Base-by-base conservation (phyloP, 2,797 vertebrate genomes). In the Sebastes steindachneri region DNA sequence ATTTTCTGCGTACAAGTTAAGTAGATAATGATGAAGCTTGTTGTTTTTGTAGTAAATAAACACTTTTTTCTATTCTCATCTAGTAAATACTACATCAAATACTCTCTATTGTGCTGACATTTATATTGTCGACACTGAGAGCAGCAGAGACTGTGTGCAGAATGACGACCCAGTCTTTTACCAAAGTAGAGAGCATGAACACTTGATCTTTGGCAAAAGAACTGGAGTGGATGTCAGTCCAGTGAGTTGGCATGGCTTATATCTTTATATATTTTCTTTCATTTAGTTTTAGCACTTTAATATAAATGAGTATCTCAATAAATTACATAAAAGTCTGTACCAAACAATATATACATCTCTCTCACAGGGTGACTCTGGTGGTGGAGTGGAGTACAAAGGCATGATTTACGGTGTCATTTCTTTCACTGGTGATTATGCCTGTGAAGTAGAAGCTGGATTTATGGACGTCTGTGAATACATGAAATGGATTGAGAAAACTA, bases 171-270 rank as follows among this genome's bases (percentile, higher is more conserved):
- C 4, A 37, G 4, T 0, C 11, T 14, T 0, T 37, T 37, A 37
- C 35, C 0, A 37, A 14, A 14, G 0, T 2, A 29, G 1, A 1
- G 2, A 2, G 1, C 35, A 41, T 41, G 0, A 3, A 41, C 37
- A 41, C 37, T 41, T 0, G 37, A 15, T 41, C 37, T 41, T 0
- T 41, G 14, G 37, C 37, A 0, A 41, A 1, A 41, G 37, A 41
- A 0, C 0, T 41, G 0, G 0, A 6, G 37, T 41, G 37, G 37
- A 41, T 41, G 0, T 0, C 0, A 41, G 37, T 41, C 0, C 0
- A 41, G 37, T 41, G 37, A 41, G 37, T 41, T 41, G 37, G 5
- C 37, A 15, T 41, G 37, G 37, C 37, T 41, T 41, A 1, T 41
- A 41, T 15, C 2, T 41, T 41, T 41, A 41, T 41, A 41, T 6